phyloP scores from a whole-genome alignment of 2,113 vertebrate species.

The Lampris incognitus region DNA sequence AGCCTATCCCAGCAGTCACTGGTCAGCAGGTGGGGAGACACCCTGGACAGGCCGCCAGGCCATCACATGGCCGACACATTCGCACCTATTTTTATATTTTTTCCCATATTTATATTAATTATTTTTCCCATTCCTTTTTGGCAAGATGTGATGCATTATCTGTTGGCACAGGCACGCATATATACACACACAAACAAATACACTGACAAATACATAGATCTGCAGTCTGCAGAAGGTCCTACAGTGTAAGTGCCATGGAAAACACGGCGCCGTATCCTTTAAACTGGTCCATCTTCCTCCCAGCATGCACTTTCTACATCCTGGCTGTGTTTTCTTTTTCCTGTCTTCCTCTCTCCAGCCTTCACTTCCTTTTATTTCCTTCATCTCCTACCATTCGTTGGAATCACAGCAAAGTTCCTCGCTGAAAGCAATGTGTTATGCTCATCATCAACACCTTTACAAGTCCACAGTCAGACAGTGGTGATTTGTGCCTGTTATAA shows the following conservation, averaged over 20 bases:
- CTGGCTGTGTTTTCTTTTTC: constrained; percentile 21
- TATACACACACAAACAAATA: constrained; percentile 1
- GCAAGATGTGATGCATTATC: too few relatives aligned
- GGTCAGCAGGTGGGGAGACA: too few relatives aligned
- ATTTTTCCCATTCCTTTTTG: too few relatives aligned
- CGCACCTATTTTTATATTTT: too few relatives aligned
- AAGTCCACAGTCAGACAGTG: constrained; percentile 63
- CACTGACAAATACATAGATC: constrained; percentile 1
- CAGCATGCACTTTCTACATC: constrained; percentile 16
- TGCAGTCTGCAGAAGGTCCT: constrained; percentile 33
- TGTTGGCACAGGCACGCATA: too few relatives aligned
- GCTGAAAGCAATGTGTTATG: constrained; percentile 54
- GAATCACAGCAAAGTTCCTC: constrained; percentile 53
- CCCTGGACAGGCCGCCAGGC: too few relatives aligned
- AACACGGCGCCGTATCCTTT: constrained; percentile 29
- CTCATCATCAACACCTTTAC: constrained; percentile 68
- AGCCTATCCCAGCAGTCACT: too few relatives aligned
- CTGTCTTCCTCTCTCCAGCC: constrained; percentile 3
- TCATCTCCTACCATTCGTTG: constrained; percentile 42
- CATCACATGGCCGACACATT: too few relatives aligned
- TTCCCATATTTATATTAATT: too few relatives aligned
- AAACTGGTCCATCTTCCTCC: constrained; percentile 48
- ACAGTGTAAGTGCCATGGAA: constrained; percentile 7
- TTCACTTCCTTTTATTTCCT: constrained; percentile 66
- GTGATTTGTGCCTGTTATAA: constrained; percentile 73